Evolutionary conservation across 2,797 vertebrate genomes (phyloP).

Genomic region (Cirrhinus molitorella): DNA sequence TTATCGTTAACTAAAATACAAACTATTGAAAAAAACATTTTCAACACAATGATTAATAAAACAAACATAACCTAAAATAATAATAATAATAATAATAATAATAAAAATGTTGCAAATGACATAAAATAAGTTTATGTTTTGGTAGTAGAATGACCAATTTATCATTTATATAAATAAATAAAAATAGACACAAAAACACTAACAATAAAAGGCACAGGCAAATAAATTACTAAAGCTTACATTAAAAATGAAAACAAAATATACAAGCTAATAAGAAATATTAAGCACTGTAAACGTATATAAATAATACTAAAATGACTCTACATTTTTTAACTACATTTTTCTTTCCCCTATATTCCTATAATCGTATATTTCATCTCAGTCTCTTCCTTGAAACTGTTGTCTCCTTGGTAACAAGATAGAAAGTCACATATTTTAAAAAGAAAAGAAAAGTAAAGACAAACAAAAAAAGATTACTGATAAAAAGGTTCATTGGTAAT

Average conservation of each 20-base stretch:
- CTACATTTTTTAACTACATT: not conserved
- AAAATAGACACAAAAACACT: not conserved
- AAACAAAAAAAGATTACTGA: no score
- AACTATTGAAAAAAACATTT: not conserved
- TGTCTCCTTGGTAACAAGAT: not conserved
- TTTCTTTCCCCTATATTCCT: not conserved
- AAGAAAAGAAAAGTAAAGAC: no score
- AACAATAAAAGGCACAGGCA: no score
- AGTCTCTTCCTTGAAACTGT: not conserved
- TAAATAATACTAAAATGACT: not conserved
- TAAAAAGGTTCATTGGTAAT: no score
- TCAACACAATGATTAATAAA: no score
- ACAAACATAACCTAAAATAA: not conserved
- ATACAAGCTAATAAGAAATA: not conserved
- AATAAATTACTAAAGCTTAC: no score
- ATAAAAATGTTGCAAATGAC: no score
- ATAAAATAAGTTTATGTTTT: not conserved
- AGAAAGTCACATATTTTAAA: not conserved
- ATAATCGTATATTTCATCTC: not conserved
- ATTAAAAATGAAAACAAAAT: no score
- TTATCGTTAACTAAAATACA: not conserved
- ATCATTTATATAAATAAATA: not conserved
- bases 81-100: not conserved
- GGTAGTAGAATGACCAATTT: not conserved
- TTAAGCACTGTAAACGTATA: not conserved